These are phyloP conservation scores for Aethes cnicana DNA, from an alignment of 2,888 invertebrate species.

Conservation along the genomic window DNA sequence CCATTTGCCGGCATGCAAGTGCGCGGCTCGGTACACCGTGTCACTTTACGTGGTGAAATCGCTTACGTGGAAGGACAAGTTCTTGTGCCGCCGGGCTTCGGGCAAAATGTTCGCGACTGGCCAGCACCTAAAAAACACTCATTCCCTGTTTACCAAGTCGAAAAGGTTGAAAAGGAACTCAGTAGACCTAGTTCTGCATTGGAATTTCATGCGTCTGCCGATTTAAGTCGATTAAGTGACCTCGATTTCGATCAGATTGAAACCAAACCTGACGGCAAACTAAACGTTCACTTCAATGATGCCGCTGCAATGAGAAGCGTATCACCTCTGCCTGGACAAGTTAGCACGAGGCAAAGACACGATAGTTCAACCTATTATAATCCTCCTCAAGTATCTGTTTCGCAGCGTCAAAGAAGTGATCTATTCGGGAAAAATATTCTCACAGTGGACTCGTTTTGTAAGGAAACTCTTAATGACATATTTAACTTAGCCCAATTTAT, in stretches of 20 bases:
- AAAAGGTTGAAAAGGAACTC: slow-evolving; percentile 72
- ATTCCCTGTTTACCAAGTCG: slow-evolving; percentile 51
- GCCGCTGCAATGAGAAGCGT: slow-evolving; percentile 68
- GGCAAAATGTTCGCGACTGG: slow-evolving; percentile 91
- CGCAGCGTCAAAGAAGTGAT: slow-evolving; percentile 75
- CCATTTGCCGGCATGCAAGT: slow-evolving; percentile 96
- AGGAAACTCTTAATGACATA: slow-evolving; percentile 94
- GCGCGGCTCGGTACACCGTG: slow-evolving; percentile 94
- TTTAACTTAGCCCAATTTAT: slow-evolving; percentile 96
- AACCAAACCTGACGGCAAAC: slow-evolving; percentile 60
- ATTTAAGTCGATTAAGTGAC: slow-evolving; percentile 63
- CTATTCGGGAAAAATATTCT: slow-evolving; percentile 90
- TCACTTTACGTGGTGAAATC: slow-evolving; percentile 97
- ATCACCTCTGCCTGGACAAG: slow-evolving; percentile 77
- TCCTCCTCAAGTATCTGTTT: slow-evolving; percentile 58
- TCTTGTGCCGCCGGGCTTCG: slow-evolving; percentile 92
- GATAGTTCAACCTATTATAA: slow-evolving; percentile 82
- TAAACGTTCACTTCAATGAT: slow-evolving; percentile 84
- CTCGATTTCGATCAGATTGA: slow-evolving; percentile 68
- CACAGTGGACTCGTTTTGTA: slow-evolving; percentile 92
- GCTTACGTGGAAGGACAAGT: slow-evolving; percentile 97
- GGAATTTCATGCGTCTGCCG: slow-evolving; percentile 71
- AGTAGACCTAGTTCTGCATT: slow-evolving; percentile 82
- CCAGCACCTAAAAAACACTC: slow-evolving; percentile 76
- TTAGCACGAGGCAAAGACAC: slow-evolving; percentile 73